Evolutionary conservation across 1,140 invertebrate genomes (phyloP), one percentile per base, ranked within the genome.

Genomic region (Glomeris maerens): DNA sequence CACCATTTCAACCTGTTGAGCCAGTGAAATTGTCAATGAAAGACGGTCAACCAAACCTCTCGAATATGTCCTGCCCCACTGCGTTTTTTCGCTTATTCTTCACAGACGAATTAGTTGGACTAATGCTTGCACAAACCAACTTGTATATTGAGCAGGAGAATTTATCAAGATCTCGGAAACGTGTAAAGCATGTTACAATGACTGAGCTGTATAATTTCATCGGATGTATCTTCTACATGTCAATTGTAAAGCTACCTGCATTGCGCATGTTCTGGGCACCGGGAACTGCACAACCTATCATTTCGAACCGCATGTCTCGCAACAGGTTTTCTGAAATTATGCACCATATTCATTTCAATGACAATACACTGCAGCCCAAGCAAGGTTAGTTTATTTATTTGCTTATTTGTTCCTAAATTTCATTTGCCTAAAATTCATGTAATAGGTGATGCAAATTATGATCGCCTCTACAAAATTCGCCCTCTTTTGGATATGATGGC

Each of bases 311-410:
- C 20, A 44, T 44, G 10, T 7, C 20, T 10, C 7, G 41, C n/a
- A 46, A 46, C 45, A 29, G 25, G 29, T 46, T 46, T 46, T 5
- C n/a, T n/a, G 45, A 46, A 27, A 46, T 46, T 25, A 23, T 46
- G 25, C n/a, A 46, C 21, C n/a, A 27, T 46, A 7, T 46, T 7
- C 45, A 46, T 27, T 27, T 46, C 17, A 46, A 22, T 46, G 20
- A 46, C 45, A 46, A 46, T 22, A 27, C 45, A 7, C 20, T 44
- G 41, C 7, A 10, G 41, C 7, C 7, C 7, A 44, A 44, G 31
- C 31, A 36, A 36, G 41, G 20, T 42, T 17, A 42, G 41, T 10
- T 20, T 10, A 22, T 10, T 5, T 42, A 42, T 17, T n/a, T n/a
- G n/a, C n/a, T n/a, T n/a, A n/a, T n/a, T n/a, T n/a, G n/a, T n/a